Conservation (phyloP, 2,888 invertebrate genomes). For the Synergus umbraculus region DNA sequence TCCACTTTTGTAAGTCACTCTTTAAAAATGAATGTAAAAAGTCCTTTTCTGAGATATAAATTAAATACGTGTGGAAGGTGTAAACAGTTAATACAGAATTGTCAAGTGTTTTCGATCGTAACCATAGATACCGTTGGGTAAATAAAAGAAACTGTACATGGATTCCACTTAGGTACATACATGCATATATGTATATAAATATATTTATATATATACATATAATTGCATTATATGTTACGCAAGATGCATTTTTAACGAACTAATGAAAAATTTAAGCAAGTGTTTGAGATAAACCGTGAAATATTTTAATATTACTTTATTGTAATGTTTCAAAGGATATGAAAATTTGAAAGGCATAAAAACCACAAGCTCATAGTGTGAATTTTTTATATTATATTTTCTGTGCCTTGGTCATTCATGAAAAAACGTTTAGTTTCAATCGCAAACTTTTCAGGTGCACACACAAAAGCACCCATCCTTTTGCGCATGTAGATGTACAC, state of each 20-base stretch:
- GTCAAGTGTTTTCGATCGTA: not conserved
- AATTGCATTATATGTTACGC: too few species aligned
- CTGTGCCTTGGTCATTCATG: not conserved
- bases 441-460: constrained; percentile 7
- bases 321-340: not conserved
- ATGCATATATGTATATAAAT: too few species aligned
- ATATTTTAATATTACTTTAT: not conserved
- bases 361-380: not conserved
- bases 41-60: not conserved
- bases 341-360: not conserved
- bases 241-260: too few species aligned
- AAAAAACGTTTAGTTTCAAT: constrained; percentile 26
- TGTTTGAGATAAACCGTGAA: too few species aligned
- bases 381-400: not conserved
- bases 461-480: not conserved
- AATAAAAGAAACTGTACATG: not conserved
- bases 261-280: too few species aligned
- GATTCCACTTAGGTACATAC: too few species aligned
- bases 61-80: not conserved
- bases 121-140: not conserved
- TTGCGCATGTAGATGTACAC: not conserved
- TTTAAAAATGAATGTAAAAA: not conserved
- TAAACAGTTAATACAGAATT: not conserved
- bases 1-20: not conserved
- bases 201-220: too few species aligned